Base-by-base conservation (phyloP, 2,888 invertebrate genomes). In the Drosophila paucipuncta region DNA sequence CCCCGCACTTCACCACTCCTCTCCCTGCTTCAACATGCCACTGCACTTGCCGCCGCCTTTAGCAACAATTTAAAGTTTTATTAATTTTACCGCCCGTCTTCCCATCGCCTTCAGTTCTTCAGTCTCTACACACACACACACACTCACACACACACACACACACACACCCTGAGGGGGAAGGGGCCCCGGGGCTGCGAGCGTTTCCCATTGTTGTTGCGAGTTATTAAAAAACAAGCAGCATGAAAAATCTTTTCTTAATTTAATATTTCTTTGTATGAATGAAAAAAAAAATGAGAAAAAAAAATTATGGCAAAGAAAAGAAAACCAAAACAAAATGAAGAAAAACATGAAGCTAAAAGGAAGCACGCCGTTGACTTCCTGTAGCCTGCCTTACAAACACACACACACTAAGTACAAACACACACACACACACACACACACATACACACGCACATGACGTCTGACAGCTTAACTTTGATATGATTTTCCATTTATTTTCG, bases 21-120 rank as follows among this genome's bases (percentile, higher is more conserved):
- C 18, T 11, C n/a, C 49, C 5, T 50, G 10, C 22, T 54, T 43
- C 39, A 33, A 33, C 4, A 31, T 60, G 68, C 57, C 68, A 62
- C 30, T 61, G 71, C 67, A 53, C 47, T 60, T 57, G 65, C 66
- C 35, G 33, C 62, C 39, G 78, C 81, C 84, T 80, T 83, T 78
- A 73, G 82, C 78, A 83, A 73, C 81, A 90, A 85, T 90, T 87
- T 90, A 87, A 87, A 87, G 90, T 90, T 90, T 86, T 87, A 87
- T 90, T 87, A 90, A 87, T 87, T 87, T 87, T 76, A 82, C 78
- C 68, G 63, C 62, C 53, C 59, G 47, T 10, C 63, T 43, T 30
- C 59, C 67, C 63, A 55, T 53, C 49, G 62, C 47, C 47, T 37
- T 35, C 65, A 68, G 62, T 70, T 47, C 54, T 66, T 47, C 54